These are phyloP conservation scores for Clepsis dumicolana DNA, from an alignment of 2,888 invertebrate species.

Conservation along the genomic window DNA sequence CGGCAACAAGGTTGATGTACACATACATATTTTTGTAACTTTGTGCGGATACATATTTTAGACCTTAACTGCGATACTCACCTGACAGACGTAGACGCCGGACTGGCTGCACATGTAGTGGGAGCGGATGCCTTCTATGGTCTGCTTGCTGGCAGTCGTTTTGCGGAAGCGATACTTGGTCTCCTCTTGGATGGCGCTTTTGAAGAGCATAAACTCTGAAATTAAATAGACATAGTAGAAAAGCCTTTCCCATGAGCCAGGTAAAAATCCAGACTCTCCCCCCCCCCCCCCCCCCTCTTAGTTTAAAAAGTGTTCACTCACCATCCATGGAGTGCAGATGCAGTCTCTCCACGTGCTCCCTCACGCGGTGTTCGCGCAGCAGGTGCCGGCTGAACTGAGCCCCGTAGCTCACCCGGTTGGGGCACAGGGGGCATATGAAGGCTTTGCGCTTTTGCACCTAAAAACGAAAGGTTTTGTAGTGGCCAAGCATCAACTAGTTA, in stretches of 20 bases:
- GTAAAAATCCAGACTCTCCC: too few species aligned
- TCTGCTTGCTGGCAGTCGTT: constrained; percentile 80
- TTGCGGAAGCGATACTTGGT: constrained; percentile 77
- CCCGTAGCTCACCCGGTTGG: constrained; percentile 77
- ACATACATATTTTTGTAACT: too few species aligned
- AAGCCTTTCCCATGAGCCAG: too few species aligned
- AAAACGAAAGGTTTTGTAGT: neutral
- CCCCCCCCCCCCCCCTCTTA: too few species aligned
- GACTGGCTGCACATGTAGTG: constrained; percentile 83
- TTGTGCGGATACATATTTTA: too few species aligned
- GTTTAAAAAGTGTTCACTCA: constrained; percentile 51
- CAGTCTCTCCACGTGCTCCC: constrained; percentile 73
- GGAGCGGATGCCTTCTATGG: constrained; percentile 77
- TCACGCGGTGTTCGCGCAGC: constrained; percentile 66
- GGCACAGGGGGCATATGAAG: constrained; percentile 76
- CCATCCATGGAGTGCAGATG: constrained; percentile 78
- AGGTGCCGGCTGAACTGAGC: constrained; percentile 76
- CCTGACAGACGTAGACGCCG: constrained; percentile 80
- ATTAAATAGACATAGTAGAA: too few species aligned
- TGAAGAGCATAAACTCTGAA: constrained; percentile 76
- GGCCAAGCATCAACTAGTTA: too few species aligned
- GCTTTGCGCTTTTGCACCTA: constrained; percentile 81
- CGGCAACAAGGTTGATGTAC: too few species aligned
- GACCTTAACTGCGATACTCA: constrained; percentile 42
- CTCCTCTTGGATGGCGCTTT: constrained; percentile 77